Base-by-base conservation (phyloP, 2,888 invertebrate species). In the Drosophila suboccidentalis region DNA sequence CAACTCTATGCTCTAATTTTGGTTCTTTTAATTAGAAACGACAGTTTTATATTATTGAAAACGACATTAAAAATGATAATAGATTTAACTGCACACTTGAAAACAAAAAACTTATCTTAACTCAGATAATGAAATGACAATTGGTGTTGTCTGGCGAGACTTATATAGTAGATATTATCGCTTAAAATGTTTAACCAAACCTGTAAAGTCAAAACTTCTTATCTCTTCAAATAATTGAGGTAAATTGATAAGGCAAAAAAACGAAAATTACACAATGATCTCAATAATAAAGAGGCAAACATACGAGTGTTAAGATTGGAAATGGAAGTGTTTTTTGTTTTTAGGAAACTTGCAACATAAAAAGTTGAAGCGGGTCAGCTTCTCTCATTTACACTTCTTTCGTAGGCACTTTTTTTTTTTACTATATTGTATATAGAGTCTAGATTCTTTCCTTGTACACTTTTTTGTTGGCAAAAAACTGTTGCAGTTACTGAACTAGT, bases 191-290 rank as follows among this genome's bases (percentile, higher is more conserved):
- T 49, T 34, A 34, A 19, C n/a, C n/a, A 50, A n/a, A 22, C 22
- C n/a, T 50, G 10, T 19, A 36, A 19, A 50, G 50, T 36, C 5
- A 29, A 29, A n/a, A 46, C 26, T 51, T n/a, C 36, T 51, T 51
- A 38, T 38, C 51, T 51, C 9, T 38, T 6, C 9, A 22, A 51
- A n/a, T 51, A 38, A 51, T 51, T 51, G 34, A 38, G 51, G 36
- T 15, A 26, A 15, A n/a, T n/a, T 15, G 51, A 51, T 51, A 51
- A 51, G 51, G 19, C 11, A 6, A 34, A 17, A 5, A 11, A 17
- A 19, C 5, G 9, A 0, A 26, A 38, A 22, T 38, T 15, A 53
- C 51, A 38, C 26, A 38, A 51, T 41, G 41, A 17, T 41, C 41
- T 41, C 41, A 41, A 41, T 41, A 41, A 17, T 9, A 41, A 49